These are phyloP conservation scores for Pandemis corylana DNA, from an alignment of 2,888 invertebrate genomes.

Conservation along the genomic window DNA sequence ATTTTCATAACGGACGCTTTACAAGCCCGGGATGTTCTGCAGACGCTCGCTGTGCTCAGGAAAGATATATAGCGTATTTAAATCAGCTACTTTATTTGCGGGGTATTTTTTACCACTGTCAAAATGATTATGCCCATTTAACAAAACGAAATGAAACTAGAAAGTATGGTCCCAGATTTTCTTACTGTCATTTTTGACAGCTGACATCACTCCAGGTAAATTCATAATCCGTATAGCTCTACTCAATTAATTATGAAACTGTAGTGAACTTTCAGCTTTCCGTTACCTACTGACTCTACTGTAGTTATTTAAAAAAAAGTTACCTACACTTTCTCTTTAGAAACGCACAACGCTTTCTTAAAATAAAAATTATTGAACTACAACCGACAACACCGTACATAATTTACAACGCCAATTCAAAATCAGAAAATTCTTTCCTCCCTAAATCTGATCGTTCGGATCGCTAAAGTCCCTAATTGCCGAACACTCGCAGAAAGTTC, in stretches of 20 bases:
- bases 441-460: slow-evolving; percentile 47
- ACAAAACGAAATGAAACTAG: not conserved
- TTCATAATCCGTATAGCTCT: no score
- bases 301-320: no score
- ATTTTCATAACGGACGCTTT: slow-evolving; percentile 42
- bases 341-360: no score
- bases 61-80: slow-evolving; percentile 32
- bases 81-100: slow-evolving; percentile 29
- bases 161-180: not conserved
- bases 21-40: slow-evolving; percentile 30
- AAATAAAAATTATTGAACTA: not conserved
- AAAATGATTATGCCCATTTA: not conserved
- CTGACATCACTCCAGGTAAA: no score
- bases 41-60: slow-evolving; percentile 8
- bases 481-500: slow-evolving; percentile 43
- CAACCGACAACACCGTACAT: slow-evolving; percentile 12
- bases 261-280: no score
- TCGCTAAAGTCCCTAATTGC: slow-evolving; percentile 56
- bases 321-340: no score
- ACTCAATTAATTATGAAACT: no score
- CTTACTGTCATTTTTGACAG: no score
- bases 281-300: no score
- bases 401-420: slow-evolving; percentile 23
- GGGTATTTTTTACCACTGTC: slow-evolving; percentile 12
- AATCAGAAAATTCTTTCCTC: slow-evolving; percentile 32